Conservation (phyloP, 2,113 vertebrate genomes). For the Antennarius striatus region DNA sequence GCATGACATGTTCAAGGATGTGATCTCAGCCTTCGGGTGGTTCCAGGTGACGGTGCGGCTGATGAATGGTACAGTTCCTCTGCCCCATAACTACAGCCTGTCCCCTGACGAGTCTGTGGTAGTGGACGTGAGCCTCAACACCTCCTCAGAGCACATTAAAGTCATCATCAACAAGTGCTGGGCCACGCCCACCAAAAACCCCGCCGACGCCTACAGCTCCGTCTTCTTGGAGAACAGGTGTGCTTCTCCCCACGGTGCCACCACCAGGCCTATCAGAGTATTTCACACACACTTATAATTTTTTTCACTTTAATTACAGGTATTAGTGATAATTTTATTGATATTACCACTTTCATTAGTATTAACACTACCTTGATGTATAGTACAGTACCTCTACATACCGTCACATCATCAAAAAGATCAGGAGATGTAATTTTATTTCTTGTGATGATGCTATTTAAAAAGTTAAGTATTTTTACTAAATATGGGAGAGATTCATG, state of each 20-base stretch:
- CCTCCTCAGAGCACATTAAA: conserved; percentile 79
- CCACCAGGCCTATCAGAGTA: no score
- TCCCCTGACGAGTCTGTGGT: conserved; percentile 81
- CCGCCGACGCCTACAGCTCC: conserved; percentile 57
- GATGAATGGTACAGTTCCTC: conserved; percentile 78
- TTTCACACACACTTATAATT: no score
- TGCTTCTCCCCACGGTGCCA: background rate
- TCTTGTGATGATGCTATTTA: no score
- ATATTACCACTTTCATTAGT: no score
- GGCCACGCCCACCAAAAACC: conserved; percentile 83
- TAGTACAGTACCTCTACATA: no score
- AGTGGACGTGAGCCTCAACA: conserved; percentile 84
- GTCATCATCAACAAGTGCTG: conserved; percentile 88
- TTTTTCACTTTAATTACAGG: no score
- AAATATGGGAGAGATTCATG: no score
- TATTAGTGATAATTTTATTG: no score
- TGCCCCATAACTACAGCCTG: conserved; percentile 83
- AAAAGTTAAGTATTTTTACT: no score
- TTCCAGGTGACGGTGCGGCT: conserved; percentile 85
- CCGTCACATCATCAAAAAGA: no score
- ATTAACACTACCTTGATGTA: no score
- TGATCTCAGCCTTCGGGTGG: conserved; percentile 78
- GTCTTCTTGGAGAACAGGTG: conserved; percentile 88
- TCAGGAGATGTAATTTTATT: no score
- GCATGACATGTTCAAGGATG: conserved; percentile 77